Evolutionary conservation across 1,140 invertebrate genomes (phyloP).

Genomic region (Palaemon carinicauda): DNA sequence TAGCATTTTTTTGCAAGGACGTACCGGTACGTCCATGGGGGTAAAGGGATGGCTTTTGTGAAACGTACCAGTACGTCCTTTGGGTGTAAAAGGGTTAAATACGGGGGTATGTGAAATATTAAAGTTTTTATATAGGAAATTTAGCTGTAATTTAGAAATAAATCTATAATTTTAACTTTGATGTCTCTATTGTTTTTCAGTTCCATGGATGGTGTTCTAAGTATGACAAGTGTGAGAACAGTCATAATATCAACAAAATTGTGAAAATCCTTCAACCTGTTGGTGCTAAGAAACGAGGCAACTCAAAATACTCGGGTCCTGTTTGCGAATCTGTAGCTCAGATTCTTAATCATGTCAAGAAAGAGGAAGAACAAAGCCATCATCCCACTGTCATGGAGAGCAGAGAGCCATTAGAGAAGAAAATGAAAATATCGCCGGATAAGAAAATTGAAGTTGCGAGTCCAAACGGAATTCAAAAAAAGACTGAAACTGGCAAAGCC

Average conservation of each 20-base stretch:
- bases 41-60: too few relatives aligned
- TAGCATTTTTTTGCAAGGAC: too few relatives aligned
- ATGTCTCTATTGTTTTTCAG: slow-evolving; percentile 6
- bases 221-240: background rate
- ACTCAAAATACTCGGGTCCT: background rate
- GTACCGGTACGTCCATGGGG: too few relatives aligned
- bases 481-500: background rate
- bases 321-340: background rate
- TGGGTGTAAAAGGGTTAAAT: too few relatives aligned
- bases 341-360: background rate
- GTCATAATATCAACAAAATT: slow-evolving; percentile 39
- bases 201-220: slow-evolving; percentile 27
- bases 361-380: background rate
- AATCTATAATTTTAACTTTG: background rate
- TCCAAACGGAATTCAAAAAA: background rate
- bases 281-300: slow-evolving; percentile 23
- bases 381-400: background rate
- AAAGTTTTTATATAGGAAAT: too few relatives aligned
- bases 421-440: background rate
- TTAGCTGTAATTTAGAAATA: too few relatives aligned
- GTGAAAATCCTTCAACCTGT: slow-evolving; percentile 20
- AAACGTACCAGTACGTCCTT: too few relatives aligned
- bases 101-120: too few relatives aligned
- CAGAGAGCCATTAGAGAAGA: background rate
- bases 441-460: background rate